Percentiles rank a stretch among this genome's conserved stretches.
phyloP scores from a whole-genome alignment of 1,140 invertebrate genomes.

The Drosophila pachea region DNA sequence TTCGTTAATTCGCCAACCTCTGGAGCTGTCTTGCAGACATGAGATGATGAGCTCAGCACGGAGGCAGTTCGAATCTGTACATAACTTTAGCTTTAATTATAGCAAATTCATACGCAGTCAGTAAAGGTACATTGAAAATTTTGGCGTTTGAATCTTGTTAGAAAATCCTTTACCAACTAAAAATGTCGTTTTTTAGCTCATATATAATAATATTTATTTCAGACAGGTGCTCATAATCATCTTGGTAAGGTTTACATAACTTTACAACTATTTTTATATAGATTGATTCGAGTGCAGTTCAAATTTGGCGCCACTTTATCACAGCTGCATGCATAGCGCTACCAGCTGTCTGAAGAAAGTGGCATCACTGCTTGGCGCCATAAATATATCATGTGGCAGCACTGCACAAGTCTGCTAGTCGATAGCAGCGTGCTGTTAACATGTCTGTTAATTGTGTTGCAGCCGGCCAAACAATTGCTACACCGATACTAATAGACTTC shows the following conservation, averaged over 20 bases:
- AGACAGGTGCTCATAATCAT: background rate
- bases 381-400: conserved; percentile 1
- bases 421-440: conserved; percentile 16
- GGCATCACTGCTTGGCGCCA: conserved; percentile 15
- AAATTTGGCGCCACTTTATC: conserved; percentile 14
- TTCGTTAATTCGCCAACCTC: no score
- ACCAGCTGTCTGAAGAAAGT: conserved; percentile 7
- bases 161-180: no score
- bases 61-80: no score
- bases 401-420: background rate
- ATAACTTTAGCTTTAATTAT: no score
- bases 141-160: no score
- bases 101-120: no score
- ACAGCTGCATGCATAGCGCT: conserved; percentile 18
- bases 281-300: background rate
- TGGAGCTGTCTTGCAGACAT: no score
- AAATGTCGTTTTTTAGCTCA: no score
- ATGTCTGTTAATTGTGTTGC: conserved; percentile 18
- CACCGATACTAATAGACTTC: conserved; percentile 19
- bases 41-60: no score
- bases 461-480: conserved; percentile 33
- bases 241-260: background rate
- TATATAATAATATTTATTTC: no score
- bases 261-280: background rate
- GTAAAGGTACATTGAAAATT: no score